A percentile compares a stretch with the other conserved stretches of the same genome.
Conservation (phyloP, 2,797 vertebrate genomes). For the Eurystomus glaucurus region DNA sequence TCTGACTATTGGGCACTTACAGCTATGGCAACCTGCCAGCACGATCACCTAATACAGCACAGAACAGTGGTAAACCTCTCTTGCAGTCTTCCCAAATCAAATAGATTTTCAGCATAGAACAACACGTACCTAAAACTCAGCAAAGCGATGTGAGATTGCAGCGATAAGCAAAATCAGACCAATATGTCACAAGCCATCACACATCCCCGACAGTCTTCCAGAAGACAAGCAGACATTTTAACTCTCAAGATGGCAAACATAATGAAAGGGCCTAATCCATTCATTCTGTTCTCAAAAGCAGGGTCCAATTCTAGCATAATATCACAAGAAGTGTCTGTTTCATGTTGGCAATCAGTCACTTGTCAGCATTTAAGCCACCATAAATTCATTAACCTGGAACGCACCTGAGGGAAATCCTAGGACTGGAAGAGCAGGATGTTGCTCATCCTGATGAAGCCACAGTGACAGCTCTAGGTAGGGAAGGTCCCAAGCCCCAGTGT, state of each 20-base stretch:
- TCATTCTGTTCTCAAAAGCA: background rate
- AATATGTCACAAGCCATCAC: slow-evolving; percentile 22
- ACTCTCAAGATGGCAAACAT: background rate
- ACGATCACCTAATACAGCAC: slow-evolving; percentile 14
- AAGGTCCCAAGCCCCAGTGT: background rate
- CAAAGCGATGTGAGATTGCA: slow-evolving; percentile 1
- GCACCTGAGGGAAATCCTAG: background rate
- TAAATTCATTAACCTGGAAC: slow-evolving; percentile 50
- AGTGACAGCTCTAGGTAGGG: background rate
- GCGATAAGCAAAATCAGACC: background rate
- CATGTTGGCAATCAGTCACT: background rate
- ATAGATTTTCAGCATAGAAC: slow-evolving; percentile 30
- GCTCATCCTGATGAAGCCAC: background rate
- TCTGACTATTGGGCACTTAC: background rate
- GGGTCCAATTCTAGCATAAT: background rate
- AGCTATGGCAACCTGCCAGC: slow-evolving; percentile 50
- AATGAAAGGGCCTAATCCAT: background rate
- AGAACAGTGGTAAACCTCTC: slow-evolving; percentile 11
- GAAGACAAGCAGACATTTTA: slow-evolving; percentile 11
- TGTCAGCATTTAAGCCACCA: background rate
- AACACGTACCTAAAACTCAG: slow-evolving; percentile 3
- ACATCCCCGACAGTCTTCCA: background rate
- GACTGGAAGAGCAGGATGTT: slow-evolving; percentile 11
- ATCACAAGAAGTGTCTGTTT: slow-evolving; percentile 33
- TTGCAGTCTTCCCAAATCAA: slow-evolving; percentile 23